Evolutionary conservation across 1,140 invertebrate species (phyloP), one percentile per base, ranked within the genome.

Genomic region (Lepidurus couesii): DNA sequence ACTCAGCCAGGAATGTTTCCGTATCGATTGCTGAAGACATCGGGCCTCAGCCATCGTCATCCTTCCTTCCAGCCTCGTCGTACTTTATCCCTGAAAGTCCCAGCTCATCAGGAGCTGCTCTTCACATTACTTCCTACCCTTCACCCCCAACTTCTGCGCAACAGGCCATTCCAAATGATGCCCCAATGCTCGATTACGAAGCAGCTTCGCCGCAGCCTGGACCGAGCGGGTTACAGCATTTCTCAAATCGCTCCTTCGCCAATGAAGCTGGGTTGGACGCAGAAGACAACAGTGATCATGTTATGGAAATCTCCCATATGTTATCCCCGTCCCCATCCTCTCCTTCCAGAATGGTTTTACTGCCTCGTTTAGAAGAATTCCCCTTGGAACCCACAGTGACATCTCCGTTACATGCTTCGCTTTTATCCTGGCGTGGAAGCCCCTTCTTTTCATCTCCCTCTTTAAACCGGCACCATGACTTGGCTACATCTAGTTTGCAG

Each of bases 361-460:
- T 21, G 53, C 53, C 53, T 65, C 53, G 53, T 13, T 65, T 65
- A 21, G 53, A 65, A 65, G n/a, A 65, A 65, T 65, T 65, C 13
- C 53, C 53, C 8, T 65, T 65, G 53, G 53, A 65, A 16, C 53
- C 53, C 16, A 65, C 53, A 13, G 53, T 65, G 13, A 65, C 53
- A n/a, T 65, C 53, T 65, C 53, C 53, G 16, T 16, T 65, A 65
- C 53, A 65, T n/a, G 53, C 53, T 11, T 65, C 53, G 16, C 6
- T 65, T 7, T 7, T 65, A 5, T 21, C 53, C 16, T 65, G 53
- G 53, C 53, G 53, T 9, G 8, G 16, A 9, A 65, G 53, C 21
- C 53, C 53, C 53, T 16, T 65, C 21, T 65, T 65, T 7, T 13
- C 53, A 7, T 65, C 53, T 0, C 53, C 8, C 5, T 65, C 53